Conservation (phyloP, 2,797 vertebrate species). For the Halcyon smyrnensis region DNA sequence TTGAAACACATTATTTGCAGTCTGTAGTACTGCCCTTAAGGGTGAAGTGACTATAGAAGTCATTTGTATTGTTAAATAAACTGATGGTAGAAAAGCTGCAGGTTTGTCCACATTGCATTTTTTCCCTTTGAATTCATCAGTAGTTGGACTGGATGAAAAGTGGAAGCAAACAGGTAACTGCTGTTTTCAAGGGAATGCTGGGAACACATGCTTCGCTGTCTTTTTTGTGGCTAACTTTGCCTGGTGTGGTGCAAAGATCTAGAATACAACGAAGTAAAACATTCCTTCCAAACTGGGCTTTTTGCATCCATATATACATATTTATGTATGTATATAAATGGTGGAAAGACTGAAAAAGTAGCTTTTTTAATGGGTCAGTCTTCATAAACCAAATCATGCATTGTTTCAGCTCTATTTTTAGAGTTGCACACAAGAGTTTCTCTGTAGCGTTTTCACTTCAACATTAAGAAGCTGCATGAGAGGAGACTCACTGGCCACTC, state of each 20-base stretch:
- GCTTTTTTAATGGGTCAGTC: not conserved
- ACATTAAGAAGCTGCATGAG: not conserved
- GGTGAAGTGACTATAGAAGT: not conserved
- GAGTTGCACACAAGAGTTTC: not conserved
- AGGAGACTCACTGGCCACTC: not conserved
- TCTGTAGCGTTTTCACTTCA: not conserved
- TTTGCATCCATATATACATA: not conserved
- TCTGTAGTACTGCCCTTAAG: not conserved
- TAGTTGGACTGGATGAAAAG: not conserved
- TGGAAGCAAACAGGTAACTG: not conserved
- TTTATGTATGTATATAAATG: not conserved
- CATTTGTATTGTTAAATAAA: not conserved
- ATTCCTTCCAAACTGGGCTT: not conserved
- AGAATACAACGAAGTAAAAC: not conserved
- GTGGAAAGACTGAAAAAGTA: not conserved
- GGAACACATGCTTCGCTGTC: not conserved
- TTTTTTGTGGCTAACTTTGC: not conserved
- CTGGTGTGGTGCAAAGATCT: not conserved
- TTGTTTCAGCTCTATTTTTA: not conserved
- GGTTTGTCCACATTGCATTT: not conserved
- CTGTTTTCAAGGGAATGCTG: not conserved
- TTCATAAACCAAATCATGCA: not conserved
- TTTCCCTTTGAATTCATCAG: not conserved
- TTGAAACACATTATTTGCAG: not conserved
- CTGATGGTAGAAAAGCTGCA: not conserved